Evolutionary conservation across 2,888 invertebrate species (phyloP), one percentile per base, ranked within the genome.

Genomic region (Epinotia ramella): DNA sequence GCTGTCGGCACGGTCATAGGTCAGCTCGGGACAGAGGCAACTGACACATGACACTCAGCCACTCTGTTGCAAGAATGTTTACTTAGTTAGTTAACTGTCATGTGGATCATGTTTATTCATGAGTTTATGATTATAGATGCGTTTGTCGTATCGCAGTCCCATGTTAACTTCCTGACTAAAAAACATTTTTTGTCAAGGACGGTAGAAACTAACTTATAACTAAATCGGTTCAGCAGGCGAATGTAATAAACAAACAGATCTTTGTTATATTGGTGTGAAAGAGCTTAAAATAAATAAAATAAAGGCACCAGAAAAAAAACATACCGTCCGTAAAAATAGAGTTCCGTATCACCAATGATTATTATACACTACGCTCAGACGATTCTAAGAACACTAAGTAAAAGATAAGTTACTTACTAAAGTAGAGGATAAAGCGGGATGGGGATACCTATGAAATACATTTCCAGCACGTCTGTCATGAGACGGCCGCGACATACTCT

Each of bases 1-100:
- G 33, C 49, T 66, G 65, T 66, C 73, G n/a, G 11, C 68, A 49
- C 24, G 20, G 46, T 11, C 46, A 60, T 12, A 67, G 73, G 46
- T 73, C 59, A 73, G 4, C 6, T 24, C 2, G 9, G 40, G 16
- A 67, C 66, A 73, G 73, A 73, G 73, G 28, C 33, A 24, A 40
- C 57, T 6, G 12, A 40, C 44, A 69, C 18, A 44, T 40, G 40
- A 33, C 44, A 3, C 24, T 24, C 6, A 65, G 12, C 20, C 20
- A 20, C 2, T 56, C 18, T 20, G 57, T 20, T 2, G 18, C 12
- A 20, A 7, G 9, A 40, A 20, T 9, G 57, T 57, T 57, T 20
- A 57, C 57, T 20, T 57, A 11, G 57, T 57, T 20, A 11, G 11
- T 12, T 57, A 12, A 57, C 11, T 53, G 16, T 2, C 24, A 24